Base-by-base conservation (phyloP, 2,888 invertebrate species). In the Chrysolina oricalcia region DNA sequence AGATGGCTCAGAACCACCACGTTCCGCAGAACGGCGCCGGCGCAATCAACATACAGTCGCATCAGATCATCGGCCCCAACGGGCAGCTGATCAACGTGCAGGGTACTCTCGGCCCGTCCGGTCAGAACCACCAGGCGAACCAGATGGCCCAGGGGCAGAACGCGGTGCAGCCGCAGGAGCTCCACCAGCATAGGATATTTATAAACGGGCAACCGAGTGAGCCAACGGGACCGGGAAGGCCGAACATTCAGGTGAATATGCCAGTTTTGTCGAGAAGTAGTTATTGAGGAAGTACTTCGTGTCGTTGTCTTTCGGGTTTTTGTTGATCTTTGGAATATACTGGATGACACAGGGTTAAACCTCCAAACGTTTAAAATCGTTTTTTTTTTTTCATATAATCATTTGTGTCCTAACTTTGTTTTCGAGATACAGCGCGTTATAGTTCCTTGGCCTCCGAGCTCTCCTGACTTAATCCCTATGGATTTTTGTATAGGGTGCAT, bases 61-160 rank as follows among this genome's bases (percentile, higher is more conserved):
- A 87, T 72, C 89, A 89, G 76, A 85, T 92, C 48, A 85, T 92
- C 73, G 91, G 91, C 11, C 91, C 91, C 0, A 92, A 92, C 79
- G 92, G 92, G 59, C 92, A 92, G 86, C 89, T 92, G 66, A 91
- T 92, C 72, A 91, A 91, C 48, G 89, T 92, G 10, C 92, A 92
- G 83, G 90, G 90, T 41, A 88, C 84, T 72, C 27, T 80, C 64
- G 73, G 70, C 88, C 81, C 90, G 89, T 23, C 59, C 35, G 35
- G 6, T 11, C 59, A 59, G 3, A 59, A 35, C n/a, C 59, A 59
- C 62, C 76, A 76, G 59, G 69, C 43, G n/a, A 65, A 41, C n/a
- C 72, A 65, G 48, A 59, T 62, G 35, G 66, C 62, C 35, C 64
- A 59, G n/a, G 41, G 85, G 77, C 87, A 86, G 74, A 83, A 82